A percentile compares a stretch with the other conserved stretches of the same genome.
These are phyloP conservation scores for Mirounga angustirostris DNA, from an alignment of 2,113 vertebrate species.

Conservation along the genomic window DNA sequence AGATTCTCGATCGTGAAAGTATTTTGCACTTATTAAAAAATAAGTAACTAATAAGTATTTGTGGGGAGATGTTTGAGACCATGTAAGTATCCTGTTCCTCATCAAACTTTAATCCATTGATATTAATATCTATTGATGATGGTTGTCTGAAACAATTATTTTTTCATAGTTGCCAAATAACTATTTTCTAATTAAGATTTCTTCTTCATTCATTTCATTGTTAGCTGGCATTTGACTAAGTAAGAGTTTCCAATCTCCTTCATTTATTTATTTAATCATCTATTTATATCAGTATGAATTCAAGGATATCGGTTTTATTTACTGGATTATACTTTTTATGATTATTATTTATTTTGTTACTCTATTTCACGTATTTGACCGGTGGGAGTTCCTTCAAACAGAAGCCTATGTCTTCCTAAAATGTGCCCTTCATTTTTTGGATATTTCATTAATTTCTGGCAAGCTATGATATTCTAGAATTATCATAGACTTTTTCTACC, in stretches of 20 bases:
- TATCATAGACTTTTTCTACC: not conserved
- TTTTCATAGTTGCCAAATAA: slow-evolving; percentile 8
- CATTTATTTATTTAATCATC: not conserved
- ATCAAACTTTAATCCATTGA: not conserved
- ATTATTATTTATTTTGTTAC: slow-evolving; percentile 8
- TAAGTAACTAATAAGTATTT: not conserved
- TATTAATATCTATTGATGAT: not conserved
- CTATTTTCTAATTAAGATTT: not conserved
- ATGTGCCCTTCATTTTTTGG: not conserved
- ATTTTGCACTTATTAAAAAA: not conserved
- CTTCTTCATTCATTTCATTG: not conserved
- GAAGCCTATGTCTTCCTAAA: not conserved
- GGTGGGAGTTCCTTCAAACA: not conserved
- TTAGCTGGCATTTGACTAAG: not conserved
- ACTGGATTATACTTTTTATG: not conserved
- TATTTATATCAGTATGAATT: not conserved
- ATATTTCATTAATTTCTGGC: not conserved
- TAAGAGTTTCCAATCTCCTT: not conserved
- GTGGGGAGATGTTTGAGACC: not conserved
- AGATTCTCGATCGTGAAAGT: not conserved
- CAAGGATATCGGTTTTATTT: not conserved
- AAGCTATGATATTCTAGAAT: not conserved
- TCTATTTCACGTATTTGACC: not conserved
- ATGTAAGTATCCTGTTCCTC: not conserved
- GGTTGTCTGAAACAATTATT: not conserved